A percentile compares a stretch with the other conserved stretches of the same genome.
phyloP scores from a whole-genome alignment of 2,888 invertebrate species.

The Ochropleura plecta region DNA sequence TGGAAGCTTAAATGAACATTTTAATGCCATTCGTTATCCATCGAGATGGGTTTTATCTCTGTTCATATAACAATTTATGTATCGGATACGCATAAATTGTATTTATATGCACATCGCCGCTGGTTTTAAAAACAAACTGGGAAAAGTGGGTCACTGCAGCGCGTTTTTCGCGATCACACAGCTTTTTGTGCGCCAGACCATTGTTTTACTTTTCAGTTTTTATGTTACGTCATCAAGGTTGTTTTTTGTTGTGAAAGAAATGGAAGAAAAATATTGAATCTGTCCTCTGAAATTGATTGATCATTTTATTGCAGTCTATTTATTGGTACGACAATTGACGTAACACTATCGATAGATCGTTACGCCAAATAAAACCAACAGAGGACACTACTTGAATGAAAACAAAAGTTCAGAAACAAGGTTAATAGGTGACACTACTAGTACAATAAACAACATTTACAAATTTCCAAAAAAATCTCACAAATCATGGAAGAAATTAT shows the following conservation, averaged over 20 bases:
- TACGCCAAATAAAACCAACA: too few species aligned
- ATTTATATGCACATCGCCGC: slow-evolving; percentile 44
- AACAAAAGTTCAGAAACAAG: too few species aligned
- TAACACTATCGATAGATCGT: too few species aligned
- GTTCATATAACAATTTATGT: slow-evolving; percentile 53
- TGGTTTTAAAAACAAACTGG: slow-evolving; percentile 46
- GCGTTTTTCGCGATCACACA: slow-evolving; percentile 2
- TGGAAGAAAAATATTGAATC: slow-evolving; percentile 27
- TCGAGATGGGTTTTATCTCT: slow-evolving; percentile 44
- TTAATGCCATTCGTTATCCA: slow-evolving; percentile 45
- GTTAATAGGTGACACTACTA: too few species aligned
- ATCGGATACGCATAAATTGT: slow-evolving; percentile 55
- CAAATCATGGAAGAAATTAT: too few species aligned
- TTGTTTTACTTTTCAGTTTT: slow-evolving; percentile 43
- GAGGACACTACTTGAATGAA: too few species aligned
- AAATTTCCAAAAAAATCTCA: too few species aligned
- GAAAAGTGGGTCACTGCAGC: slow-evolving; percentile 49
- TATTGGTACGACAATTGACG: too few species aligned
- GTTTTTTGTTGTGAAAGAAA: slow-evolving; percentile 18
- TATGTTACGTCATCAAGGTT: slow-evolving; percentile 28
- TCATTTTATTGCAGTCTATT: background rate
- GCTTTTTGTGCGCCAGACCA: slow-evolving; percentile 48
- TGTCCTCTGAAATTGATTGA: slow-evolving; percentile 21
- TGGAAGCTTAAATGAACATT: slow-evolving; percentile 36
- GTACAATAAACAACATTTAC: too few species aligned